Conservation (phyloP, 2,113 vertebrate genomes). For the Syngnathus typhle region DNA sequence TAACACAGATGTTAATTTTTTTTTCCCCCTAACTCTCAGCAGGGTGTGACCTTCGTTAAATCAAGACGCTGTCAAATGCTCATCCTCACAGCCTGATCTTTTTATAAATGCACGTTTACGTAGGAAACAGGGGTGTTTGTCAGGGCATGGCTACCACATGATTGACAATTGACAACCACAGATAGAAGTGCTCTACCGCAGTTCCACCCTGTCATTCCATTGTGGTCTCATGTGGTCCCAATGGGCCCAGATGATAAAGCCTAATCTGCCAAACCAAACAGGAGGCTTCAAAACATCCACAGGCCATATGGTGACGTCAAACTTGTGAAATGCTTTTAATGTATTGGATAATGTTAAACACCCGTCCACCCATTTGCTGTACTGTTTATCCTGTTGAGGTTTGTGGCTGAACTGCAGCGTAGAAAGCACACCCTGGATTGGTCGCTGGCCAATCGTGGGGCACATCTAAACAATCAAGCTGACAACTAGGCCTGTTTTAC, state of each 20-base stretch:
- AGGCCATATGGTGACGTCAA: constrained; percentile 2
- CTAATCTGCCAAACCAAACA: not conserved
- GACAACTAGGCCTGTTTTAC: no score
- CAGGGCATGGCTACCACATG: not conserved
- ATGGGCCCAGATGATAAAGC: not conserved
- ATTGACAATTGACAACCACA: not conserved
- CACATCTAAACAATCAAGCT: not conserved
- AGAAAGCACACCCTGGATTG: no score
- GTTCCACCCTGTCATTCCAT: constrained; percentile 6
- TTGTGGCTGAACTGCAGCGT: not conserved
- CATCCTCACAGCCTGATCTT: not conserved
- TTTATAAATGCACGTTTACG: not conserved
- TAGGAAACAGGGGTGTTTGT: not conserved
- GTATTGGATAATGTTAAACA: not conserved
- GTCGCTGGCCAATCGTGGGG: no score
- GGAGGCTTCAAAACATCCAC: constrained; percentile 5
- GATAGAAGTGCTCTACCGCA: not conserved
- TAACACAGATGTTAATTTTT: no score
- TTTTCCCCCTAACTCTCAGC: no score
- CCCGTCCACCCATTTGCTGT: not conserved
- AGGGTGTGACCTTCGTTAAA: no score
- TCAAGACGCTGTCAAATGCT: not conserved
- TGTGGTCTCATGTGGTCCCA: not conserved
- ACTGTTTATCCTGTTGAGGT: not conserved
- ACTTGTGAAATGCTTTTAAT: not conserved